phyloP scores from a whole-genome alignment of 2,888 invertebrate species.

The Laspeyria flexula region DNA sequence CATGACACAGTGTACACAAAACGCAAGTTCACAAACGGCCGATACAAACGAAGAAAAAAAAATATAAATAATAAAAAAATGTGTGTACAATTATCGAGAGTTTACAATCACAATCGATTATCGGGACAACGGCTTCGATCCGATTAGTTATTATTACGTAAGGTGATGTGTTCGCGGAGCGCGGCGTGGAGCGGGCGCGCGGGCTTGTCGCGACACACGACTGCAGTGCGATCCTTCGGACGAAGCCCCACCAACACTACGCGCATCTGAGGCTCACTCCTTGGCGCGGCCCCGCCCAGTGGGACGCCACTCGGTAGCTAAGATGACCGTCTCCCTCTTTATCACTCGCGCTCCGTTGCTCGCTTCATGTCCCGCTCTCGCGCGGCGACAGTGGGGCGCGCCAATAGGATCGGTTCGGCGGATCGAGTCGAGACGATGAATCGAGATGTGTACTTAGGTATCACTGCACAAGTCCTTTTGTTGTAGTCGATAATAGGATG shows the following conservation, averaged over 20 bases:
- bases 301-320: conserved; percentile 84
- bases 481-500: conserved; percentile 86
- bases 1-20: conserved; percentile 70
- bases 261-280: conserved; percentile 87
- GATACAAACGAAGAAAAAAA: conserved; percentile 41
- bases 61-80: conserved; percentile 57
- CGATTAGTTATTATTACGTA: conserved; percentile 81
- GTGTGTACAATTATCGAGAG: conserved; percentile 62
- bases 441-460: conserved; percentile 87
- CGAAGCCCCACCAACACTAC: conserved; percentile 87
- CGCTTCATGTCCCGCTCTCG: conserved; percentile 68
- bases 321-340: conserved; percentile 84
- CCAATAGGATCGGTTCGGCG: conserved; percentile 84
- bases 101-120: conserved; percentile 81
- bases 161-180: conserved; percentile 66
- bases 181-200: conserved; percentile 75
- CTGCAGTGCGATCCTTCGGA: conserved; percentile 86
- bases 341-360: conserved; percentile 56
- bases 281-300: conserved; percentile 87
- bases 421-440: conserved; percentile 86
- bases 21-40: conserved; percentile 63
- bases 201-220: conserved; percentile 81
- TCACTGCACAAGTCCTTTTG: conserved; percentile 85
- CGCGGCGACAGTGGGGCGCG: conserved; percentile 85
- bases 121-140: conserved; percentile 72